Percentiles rank a stretch among this genome's conserved stretches.
These are phyloP conservation scores for Miltochrista miniata DNA, from an alignment of 2,888 invertebrate species.

Conservation along the genomic window DNA sequence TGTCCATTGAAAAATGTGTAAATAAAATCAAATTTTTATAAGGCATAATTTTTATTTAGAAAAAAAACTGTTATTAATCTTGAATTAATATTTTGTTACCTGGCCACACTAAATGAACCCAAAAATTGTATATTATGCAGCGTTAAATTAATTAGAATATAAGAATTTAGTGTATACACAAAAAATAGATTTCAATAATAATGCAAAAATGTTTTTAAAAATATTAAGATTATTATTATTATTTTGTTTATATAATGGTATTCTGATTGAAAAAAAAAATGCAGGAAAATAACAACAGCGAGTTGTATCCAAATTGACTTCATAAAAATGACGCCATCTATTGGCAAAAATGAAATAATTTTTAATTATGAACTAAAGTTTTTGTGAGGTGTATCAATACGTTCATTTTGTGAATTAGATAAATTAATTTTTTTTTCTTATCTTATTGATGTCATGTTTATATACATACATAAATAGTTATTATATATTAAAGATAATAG, in stretches of 20 bases:
- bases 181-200: conserved; percentile 50
- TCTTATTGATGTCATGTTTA: conserved; percentile 78
- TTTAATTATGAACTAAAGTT: conserved; percentile 8
- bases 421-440: conserved; percentile 77
- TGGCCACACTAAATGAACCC: conserved; percentile 60
- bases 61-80: not conserved
- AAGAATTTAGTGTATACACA: conserved; percentile 60
- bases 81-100: conserved; percentile 30
- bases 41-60: conserved; percentile 18
- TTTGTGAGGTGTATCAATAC: conserved; percentile 45
- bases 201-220: conserved; percentile 46
- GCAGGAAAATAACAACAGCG: not conserved
- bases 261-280: not conserved
- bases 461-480: conserved; percentile 84
- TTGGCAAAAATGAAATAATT: not conserved
- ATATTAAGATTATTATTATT: conserved; percentile 43
- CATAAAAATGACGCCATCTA: not conserved
- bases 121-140: conserved; percentile 67
- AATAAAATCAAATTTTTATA: conserved; percentile 64
- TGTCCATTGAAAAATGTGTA: conserved; percentile 47
- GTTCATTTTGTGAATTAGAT: conserved; percentile 74
- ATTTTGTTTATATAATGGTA: conserved; percentile 34
- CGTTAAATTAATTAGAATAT: conserved; percentile 56
- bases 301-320: not conserved
- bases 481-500: conserved; percentile 73